These are phyloP conservation scores for Pilophorus perplexus DNA, from an alignment of 2,888 invertebrate species.

Conservation along the genomic window DNA sequence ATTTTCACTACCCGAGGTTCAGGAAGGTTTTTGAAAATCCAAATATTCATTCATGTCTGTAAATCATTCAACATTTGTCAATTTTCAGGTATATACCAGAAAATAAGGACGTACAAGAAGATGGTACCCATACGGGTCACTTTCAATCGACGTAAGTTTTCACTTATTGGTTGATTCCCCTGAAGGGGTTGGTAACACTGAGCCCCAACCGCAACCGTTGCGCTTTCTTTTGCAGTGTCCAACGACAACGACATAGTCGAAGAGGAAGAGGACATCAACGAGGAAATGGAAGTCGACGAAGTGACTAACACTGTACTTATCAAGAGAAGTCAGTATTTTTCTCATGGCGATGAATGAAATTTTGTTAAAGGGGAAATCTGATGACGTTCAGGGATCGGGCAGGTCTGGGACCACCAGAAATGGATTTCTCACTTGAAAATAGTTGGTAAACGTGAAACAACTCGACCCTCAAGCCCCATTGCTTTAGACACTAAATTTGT, in stretches of 20 bases:
- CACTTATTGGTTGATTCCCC: neutral
- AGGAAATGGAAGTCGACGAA: conserved; percentile 28
- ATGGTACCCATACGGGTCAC: conserved; percentile 4
- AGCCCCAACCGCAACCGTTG: neutral
- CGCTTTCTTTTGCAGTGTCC: neutral
- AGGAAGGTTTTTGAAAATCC: too few relatives aligned
- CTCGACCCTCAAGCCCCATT: too few relatives aligned
- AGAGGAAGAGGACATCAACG: conserved; percentile 29
- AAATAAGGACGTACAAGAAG: conserved; percentile 15
- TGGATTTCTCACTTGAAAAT: too few relatives aligned
- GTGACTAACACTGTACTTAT: neutral
- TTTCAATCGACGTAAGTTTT: conserved; percentile 12
- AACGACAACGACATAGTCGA: conserved; percentile 18
- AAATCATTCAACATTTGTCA: too few relatives aligned
- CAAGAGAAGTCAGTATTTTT: conserved; percentile 16
- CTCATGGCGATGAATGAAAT: neutral
- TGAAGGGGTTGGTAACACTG: neutral
- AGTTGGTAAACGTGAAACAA: too few relatives aligned
- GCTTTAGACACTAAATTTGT: too few relatives aligned
- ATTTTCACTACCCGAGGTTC: too few relatives aligned
- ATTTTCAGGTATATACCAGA: conserved; percentile 1
- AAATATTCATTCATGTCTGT: too few relatives aligned
- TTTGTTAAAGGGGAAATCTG: neutral
- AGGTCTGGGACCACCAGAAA: too few relatives aligned
- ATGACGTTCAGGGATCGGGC: too few relatives aligned